Base-by-base conservation (phyloP, 2,888 invertebrate genomes). In the Sturmia bella region DNA sequence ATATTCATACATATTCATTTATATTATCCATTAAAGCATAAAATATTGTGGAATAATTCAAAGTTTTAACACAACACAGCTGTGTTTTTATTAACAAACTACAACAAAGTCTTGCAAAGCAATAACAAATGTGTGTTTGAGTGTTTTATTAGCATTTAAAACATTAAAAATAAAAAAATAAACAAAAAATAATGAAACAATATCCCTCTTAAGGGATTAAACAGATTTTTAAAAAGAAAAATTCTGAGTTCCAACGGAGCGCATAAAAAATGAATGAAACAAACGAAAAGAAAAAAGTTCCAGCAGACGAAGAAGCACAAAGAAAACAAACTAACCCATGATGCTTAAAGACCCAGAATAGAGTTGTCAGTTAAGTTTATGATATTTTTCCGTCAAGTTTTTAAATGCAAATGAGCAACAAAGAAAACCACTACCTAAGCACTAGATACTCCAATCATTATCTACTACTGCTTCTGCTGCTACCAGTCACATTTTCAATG, bases 361-460 rank as follows among this genome's bases (percentile, higher is more conserved):
- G 83, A 85, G 85, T 85, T 84, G 85, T 85, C 85, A 85, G 85
- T 84, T 84, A 84, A 82, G 84, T 85, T 85, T 85, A 85, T 85
- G 85, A 85, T 85, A 84, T 84, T 85, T 84, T 84, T 85, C 85
- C 85, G 85, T 84, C 85, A 84, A 85, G 84, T 85, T 85, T 85
- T 85, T 85, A 85, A 83, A 85, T 85, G 85, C 85, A 85, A 85
- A 85, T 85, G 85, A 85, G 82, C 84, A 68, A 73, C 80, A 83
- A 83, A 43, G 24, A 54, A 57, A 64, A 56, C 37, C 73, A 63
- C 27, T 69, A 59, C 27, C 43, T 52, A 59, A 56, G 48, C 57
- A 75, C 66, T 54, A 61, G 5, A 61, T 61, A 52, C 56, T 74
- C 19, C 24, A 37, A 37, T 45, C 54, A 54, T 69, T 54, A 54